A percentile compares a stretch with the other conserved stretches of the same genome.
Conservation (phyloP, 2,113 vertebrate genomes). For the Taurulus bubalis region DNA sequence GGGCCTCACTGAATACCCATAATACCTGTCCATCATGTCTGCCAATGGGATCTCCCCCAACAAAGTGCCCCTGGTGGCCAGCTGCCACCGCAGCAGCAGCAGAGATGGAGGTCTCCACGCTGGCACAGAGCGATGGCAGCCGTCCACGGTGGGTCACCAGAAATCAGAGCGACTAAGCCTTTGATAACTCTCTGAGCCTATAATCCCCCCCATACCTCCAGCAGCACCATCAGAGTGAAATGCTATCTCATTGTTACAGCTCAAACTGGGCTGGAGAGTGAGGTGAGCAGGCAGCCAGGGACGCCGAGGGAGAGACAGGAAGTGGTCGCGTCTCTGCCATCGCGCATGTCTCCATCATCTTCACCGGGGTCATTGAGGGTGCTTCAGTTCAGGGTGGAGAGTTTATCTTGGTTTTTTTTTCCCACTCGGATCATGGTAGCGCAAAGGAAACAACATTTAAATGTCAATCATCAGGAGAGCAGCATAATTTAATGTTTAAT, state of each 20-base stretch:
- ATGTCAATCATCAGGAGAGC: slow-evolving; percentile 47
- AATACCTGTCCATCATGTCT: slow-evolving; percentile 28
- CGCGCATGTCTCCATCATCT: slow-evolving; percentile 26
- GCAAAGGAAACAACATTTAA: slow-evolving; percentile 52
- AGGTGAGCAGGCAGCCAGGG: slow-evolving; percentile 38
- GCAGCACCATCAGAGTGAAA: slow-evolving; percentile 78
- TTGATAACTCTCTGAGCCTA: slow-evolving; percentile 83
- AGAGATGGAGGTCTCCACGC: slow-evolving; percentile 41
- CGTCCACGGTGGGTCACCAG: slow-evolving; percentile 69
- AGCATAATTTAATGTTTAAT: slow-evolving; percentile 58
- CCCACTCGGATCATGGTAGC: slow-evolving; percentile 23
- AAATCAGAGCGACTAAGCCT: slow-evolving; percentile 80
- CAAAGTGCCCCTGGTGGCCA: slow-evolving; percentile 22
- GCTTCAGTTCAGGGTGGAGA: slow-evolving; percentile 17
- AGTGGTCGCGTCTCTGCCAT: slow-evolving; percentile 15
- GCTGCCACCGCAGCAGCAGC: slow-evolving; percentile 30
- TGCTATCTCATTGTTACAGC: slow-evolving; percentile 81
- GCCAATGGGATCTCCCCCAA: slow-evolving; percentile 2
- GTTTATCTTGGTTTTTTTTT: slow-evolving; percentile 16
- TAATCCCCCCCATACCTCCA: slow-evolving; percentile 73
- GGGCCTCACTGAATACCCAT: slow-evolving; percentile 1
- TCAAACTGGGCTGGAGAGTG: slow-evolving; percentile 48
- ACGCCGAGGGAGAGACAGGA: slow-evolving; percentile 27
- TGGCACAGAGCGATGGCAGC: slow-evolving; percentile 67
- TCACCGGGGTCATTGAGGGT: slow-evolving; percentile 14